These are phyloP conservation scores for Zonitis immaculata DNA, from an alignment of 2,888 invertebrate species.

Conservation along the genomic window DNA sequence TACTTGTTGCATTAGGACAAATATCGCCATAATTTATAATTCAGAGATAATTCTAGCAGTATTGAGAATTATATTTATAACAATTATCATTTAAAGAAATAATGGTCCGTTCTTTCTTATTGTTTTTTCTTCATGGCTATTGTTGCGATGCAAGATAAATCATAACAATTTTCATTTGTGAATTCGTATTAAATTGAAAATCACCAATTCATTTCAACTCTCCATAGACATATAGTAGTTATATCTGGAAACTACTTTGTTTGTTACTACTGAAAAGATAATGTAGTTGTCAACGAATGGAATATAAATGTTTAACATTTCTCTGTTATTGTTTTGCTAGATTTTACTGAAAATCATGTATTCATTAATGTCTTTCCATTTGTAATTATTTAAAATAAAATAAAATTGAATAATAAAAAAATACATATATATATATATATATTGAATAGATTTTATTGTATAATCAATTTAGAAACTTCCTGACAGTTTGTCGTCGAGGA, in stretches of 20 bases:
- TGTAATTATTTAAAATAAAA: neutral
- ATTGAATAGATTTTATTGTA: neutral
- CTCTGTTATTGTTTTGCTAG: neutral
- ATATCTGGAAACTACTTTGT: neutral
- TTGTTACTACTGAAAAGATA: constrained; percentile 1
- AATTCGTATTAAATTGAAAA: neutral
- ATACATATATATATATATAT: too few relatives aligned
- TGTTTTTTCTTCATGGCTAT: too few relatives aligned
- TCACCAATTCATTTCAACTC: neutral
- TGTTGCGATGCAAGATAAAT: too few relatives aligned
- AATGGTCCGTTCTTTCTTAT: too few relatives aligned
- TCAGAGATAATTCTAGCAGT: too few relatives aligned
- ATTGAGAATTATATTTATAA: neutral
- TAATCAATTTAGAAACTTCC: constrained; percentile 4
- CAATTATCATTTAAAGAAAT: neutral
- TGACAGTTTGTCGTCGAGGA: constrained; percentile 2
- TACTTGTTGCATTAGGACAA: neutral
- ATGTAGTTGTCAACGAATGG: neutral
- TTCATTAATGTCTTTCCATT: neutral
- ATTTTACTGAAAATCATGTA: neutral
- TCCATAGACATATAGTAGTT: neutral
- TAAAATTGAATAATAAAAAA: neutral
- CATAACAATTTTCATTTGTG: neutral
- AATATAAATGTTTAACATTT: neutral
- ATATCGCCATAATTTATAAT: neutral